These are phyloP conservation scores for Podarcis raffonei DNA, from an alignment of 2,113 vertebrate genomes.

Conservation along the genomic window DNA sequence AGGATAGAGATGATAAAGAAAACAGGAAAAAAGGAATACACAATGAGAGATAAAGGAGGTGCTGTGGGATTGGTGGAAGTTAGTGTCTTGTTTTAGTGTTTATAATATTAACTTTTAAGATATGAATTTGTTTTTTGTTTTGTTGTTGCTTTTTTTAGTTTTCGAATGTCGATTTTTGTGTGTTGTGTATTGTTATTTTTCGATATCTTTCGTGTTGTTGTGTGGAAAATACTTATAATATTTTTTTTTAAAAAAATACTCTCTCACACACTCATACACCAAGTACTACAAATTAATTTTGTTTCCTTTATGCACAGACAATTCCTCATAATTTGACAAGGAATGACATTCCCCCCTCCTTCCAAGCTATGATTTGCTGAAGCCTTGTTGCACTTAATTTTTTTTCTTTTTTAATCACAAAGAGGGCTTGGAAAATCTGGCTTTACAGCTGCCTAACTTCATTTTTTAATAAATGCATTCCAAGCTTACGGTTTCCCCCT, in stretches of 20 bases:
- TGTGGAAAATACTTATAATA: too few relatives aligned
- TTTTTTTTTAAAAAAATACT: too few relatives aligned
- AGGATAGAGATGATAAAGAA: too few relatives aligned
- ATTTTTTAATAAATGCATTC: conserved; percentile 70
- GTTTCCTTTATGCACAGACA: conserved; percentile 73
- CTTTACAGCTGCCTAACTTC: conserved; percentile 65
- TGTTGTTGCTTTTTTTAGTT: too few relatives aligned
- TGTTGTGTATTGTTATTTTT: too few relatives aligned
- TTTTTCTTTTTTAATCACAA: conserved; percentile 75
- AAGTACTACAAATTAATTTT: conserved; percentile 57
- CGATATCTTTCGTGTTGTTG: neutral
- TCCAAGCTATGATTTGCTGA: conserved; percentile 76
- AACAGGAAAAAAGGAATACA: too few relatives aligned
- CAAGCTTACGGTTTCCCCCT: conserved; percentile 66
- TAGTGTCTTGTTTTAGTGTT: too few relatives aligned
- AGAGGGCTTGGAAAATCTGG: conserved; percentile 62
- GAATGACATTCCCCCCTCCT: conserved; percentile 64
- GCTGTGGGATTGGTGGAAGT: too few relatives aligned
- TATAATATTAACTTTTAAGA: too few relatives aligned
- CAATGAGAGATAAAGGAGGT: too few relatives aligned
- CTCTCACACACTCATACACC: neutral
- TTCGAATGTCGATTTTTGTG: too few relatives aligned
- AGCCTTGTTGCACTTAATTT: conserved; percentile 63
- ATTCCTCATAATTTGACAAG: conserved; percentile 74
- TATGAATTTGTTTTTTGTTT: too few relatives aligned